phyloP scores from a whole-genome alignment of 2,888 invertebrate species.

The Petrolisthes manimaculis region DNA sequence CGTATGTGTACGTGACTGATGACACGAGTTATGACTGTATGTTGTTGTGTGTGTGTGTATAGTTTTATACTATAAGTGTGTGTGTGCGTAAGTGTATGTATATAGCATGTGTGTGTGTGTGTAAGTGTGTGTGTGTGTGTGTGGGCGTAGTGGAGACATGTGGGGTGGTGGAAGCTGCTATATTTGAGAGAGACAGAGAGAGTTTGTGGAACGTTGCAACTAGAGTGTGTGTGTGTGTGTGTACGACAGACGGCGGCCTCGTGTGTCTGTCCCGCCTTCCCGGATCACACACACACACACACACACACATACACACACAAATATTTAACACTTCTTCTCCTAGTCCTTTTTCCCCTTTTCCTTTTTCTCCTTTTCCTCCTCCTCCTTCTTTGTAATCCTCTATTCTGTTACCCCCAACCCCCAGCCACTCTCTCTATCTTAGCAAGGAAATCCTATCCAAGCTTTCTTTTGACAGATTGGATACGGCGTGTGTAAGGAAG shows the following conservation, averaged over 20 bases:
- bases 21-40: not conserved
- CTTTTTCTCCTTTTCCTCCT: not conserved
- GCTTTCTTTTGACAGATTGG: too few species aligned
- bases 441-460: not conserved
- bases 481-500: too few species aligned
- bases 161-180: not conserved
- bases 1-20: too few species aligned
- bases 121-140: not conserved
- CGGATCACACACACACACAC: not conserved
- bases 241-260: not conserved
- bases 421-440: not conserved
- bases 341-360: not conserved
- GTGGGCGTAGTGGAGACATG: not conserved
- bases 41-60: not conserved
- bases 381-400: not conserved
- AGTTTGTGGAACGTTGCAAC: not conserved
- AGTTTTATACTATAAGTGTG: too few species aligned
- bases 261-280: too few species aligned
- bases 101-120: not conserved
- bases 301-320: constrained; percentile 1
- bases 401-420: not conserved
- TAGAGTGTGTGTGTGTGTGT: constrained; percentile 2
- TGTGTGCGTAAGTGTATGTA: not conserved
- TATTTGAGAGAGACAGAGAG: too few species aligned
- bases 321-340: not conserved